Evolutionary conservation across 1,140 invertebrate genomes (phyloP), one percentile per base, ranked within the genome.

Genomic region (Mylabris phalerata): DNA sequence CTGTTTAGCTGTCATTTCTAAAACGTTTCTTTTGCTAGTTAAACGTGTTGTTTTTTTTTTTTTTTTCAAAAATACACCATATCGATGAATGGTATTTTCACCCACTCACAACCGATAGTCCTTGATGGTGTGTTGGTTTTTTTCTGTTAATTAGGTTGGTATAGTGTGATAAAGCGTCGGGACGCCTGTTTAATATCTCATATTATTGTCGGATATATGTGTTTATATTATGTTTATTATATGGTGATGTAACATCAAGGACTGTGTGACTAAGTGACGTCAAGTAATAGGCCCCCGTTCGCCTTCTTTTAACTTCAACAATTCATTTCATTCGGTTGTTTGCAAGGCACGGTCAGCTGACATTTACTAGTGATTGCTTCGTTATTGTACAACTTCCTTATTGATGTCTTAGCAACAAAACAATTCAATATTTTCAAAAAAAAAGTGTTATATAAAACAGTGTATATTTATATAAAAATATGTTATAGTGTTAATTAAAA

Each of bases 171-270:
- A 7, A 7, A 32, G 32, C 32, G 32, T 3, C 32, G 32, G 7
- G 32, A 32, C 32, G 32, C 32, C 7, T 32, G 32, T 32, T 32
- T 4, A 5, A 32, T 32, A 3, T 32, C 32, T 7, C 32, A 32
- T 7, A 32, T 4, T 32, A 32, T 32, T 7, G 32, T 32, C 32
- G 32, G 32, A 32, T 32, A 32, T 19, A 19, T 49, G 42, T 44
- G 42, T 52, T 57, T 57, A 52, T 62, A 32, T 32, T 46, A 32
- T 32, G 32, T 32, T 32, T 32, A 32, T 32, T 27, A 43, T 57
- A 47, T 46, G 49, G 54, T 65, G 60, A 65, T 65, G 60, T 62
- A 65, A 65, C 56, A 62, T 48, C 63, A 62, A 65, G 60, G 63
- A 50, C 60, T 62, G 57, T 19, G 19, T 62, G 43, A 45, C 44